Conservation (phyloP, 2,888 invertebrate species). For the Phyllotreta cruciferae region DNA sequence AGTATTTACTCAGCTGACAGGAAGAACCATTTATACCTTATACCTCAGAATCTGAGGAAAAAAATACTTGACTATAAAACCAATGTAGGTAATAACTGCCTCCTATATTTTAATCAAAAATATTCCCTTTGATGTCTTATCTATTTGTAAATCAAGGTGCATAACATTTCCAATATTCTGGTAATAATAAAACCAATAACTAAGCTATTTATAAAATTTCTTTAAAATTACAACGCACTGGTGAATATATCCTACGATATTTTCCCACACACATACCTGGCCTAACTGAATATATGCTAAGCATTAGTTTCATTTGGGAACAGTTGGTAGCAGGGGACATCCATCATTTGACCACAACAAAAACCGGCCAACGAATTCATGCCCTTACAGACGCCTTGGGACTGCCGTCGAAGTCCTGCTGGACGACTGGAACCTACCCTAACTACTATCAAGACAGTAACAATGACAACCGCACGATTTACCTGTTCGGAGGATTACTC, state of each 20-base stretch:
- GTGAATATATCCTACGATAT: conserved; percentile 29
- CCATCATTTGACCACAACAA: conserved; percentile 59
- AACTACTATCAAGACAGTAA: conserved; percentile 53
- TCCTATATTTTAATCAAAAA: no score
- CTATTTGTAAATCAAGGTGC: no score
- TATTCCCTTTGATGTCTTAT: no score
- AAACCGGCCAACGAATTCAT: conserved; percentile 43
- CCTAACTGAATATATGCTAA: conserved; percentile 49
- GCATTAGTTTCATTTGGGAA: conserved; percentile 54
- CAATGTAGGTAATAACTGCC: no score
- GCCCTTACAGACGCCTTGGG: not conserved
- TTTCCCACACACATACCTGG: conserved; percentile 46
- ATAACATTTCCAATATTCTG: no score
- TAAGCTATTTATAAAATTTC: no score
- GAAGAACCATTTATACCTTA: no score
- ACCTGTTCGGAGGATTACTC: conserved; percentile 46
- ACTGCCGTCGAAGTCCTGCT: conserved; percentile 35
- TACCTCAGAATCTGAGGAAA: not conserved
- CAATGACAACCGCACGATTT: conserved; percentile 52
- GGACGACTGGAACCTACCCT: conserved; percentile 56
- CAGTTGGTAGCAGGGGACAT: conserved; percentile 56
- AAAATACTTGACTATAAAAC: not conserved
- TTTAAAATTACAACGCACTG: no score
- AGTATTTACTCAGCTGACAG: not conserved
- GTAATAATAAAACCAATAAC: no score